Evolutionary conservation across 2,888 invertebrate genomes (phyloP).

Genomic region (Laothoe populi): DNA sequence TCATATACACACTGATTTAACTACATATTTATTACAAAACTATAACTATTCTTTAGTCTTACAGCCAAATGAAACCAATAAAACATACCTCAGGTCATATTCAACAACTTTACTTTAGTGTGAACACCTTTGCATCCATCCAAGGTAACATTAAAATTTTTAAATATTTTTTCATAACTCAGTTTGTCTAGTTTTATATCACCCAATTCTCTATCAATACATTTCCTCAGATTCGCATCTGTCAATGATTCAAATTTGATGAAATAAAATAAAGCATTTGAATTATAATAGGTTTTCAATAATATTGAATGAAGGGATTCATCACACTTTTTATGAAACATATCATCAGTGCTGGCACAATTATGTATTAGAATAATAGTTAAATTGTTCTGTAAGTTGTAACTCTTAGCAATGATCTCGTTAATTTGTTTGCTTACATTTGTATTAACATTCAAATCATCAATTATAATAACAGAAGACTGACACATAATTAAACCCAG

Average conservation of each 20-base stretch:
- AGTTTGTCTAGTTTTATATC: slow-evolving; percentile 40
- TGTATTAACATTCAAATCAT: slow-evolving; percentile 62
- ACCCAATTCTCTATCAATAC: slow-evolving; percentile 64
- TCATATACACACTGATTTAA: background rate
- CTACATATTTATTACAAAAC: background rate
- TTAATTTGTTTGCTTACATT: slow-evolving; percentile 51
- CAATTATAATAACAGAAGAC: slow-evolving; percentile 63
- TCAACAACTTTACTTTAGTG: slow-evolving; percentile 69
- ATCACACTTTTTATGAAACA: slow-evolving; percentile 58
- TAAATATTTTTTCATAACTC: slow-evolving; percentile 55
- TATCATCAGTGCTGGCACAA: slow-evolving; percentile 54
- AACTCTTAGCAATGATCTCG: slow-evolving; percentile 60
- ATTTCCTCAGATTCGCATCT: slow-evolving; percentile 59
- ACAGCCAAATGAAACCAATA: background rate
- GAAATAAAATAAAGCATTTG: slow-evolving; percentile 54
- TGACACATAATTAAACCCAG: slow-evolving; percentile 66
- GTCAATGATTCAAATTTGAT: slow-evolving; percentile 64
- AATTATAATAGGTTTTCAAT: slow-evolving; percentile 47
- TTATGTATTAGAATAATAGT: slow-evolving; percentile 71
- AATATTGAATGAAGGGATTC: slow-evolving; percentile 49
- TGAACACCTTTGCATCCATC: slow-evolving; percentile 81
- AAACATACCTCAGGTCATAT: slow-evolving; percentile 49
- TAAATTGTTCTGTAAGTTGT: slow-evolving; percentile 57
- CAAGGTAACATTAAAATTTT: slow-evolving; percentile 67
- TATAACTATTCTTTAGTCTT: background rate